Evolutionary conservation across 2,113 vertebrate genomes (phyloP).

Genomic region (Petroica traversi): DNA sequence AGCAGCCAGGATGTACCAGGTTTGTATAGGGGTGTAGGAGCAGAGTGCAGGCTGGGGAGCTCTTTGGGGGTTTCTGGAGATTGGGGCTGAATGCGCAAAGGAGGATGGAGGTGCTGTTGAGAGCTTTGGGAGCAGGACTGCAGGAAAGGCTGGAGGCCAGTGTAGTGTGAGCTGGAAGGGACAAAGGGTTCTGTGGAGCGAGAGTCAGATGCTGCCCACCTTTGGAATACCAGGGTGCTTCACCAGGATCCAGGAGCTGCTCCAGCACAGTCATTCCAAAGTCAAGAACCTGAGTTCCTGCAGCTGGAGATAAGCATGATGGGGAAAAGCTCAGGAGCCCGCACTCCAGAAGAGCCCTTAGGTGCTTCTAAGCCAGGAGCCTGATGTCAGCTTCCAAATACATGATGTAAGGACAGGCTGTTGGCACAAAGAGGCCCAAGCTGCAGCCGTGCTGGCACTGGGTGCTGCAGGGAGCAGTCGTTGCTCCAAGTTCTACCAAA

Average conservation of each 20-base stretch:
- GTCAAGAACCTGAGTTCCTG: not conserved
- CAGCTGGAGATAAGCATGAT: not conserved
- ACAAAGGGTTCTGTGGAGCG: not conserved
- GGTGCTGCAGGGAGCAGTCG: accelerated
- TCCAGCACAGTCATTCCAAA: accelerated
- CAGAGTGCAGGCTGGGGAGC: accelerated
- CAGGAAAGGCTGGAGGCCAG: not conserved
- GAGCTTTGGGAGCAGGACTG: not conserved
- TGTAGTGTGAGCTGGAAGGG: not conserved
- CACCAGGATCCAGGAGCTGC: accelerated
- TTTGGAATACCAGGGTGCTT: not conserved
- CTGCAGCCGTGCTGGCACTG: not conserved
- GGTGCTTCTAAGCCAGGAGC: not conserved
- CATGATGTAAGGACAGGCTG: accelerated
- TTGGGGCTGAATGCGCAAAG: not conserved
- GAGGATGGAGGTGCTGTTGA: accelerated
- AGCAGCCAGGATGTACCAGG: not conserved
- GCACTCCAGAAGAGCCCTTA: not conserved
- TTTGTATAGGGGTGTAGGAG: accelerated
- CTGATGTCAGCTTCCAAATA: not conserved
- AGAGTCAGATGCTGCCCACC: not conserved
- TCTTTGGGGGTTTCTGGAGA: not conserved
- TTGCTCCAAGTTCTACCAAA: not conserved
- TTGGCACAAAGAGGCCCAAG: not conserved
- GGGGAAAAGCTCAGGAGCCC: not conserved